Evolutionary conservation across 2,113 vertebrate genomes (phyloP).

Genomic region (Erythrolamprus reginae): DNA sequence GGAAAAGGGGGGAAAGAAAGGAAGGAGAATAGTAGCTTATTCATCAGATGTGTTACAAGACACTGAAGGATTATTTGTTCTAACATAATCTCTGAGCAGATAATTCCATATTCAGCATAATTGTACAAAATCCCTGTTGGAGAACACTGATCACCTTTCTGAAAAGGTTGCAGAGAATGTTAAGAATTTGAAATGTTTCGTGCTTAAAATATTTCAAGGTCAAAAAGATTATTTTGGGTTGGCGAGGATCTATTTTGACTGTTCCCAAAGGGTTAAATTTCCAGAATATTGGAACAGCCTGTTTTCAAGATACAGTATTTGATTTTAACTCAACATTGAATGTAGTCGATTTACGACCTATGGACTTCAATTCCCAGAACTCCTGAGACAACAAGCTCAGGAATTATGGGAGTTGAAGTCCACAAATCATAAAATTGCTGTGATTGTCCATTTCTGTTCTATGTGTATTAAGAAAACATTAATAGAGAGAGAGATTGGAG

Average conservation of each 20-base stretch:
- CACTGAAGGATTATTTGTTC: not conserved
- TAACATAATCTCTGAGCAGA: conserved; percentile 5
- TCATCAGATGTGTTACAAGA: not conserved
- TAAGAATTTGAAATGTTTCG: not conserved
- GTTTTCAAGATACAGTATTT: not conserved
- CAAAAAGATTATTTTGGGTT: not conserved
- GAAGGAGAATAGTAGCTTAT: not conserved
- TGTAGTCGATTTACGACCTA: not conserved
- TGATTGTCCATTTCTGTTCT: not conserved
- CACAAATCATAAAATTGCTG: not conserved
- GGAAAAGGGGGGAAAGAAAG: rapidly evolving
- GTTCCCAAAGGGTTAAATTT: not conserved
- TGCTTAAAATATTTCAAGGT: not conserved
- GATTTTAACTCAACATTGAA: not conserved
- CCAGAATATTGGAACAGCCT: not conserved
- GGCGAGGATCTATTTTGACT: not conserved
- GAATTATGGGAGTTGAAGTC: not conserved
- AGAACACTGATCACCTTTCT: not conserved
- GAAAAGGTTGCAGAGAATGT: not conserved
- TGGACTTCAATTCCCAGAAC: not conserved
- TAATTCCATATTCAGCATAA: not conserved
- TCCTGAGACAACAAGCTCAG: not conserved
- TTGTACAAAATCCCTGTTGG: not conserved
- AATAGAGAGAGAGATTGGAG: not conserved
- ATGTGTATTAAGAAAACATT: not conserved